Conservation (phyloP, 1,140 invertebrate genomes). For the Mylabris phalerata region DNA sequence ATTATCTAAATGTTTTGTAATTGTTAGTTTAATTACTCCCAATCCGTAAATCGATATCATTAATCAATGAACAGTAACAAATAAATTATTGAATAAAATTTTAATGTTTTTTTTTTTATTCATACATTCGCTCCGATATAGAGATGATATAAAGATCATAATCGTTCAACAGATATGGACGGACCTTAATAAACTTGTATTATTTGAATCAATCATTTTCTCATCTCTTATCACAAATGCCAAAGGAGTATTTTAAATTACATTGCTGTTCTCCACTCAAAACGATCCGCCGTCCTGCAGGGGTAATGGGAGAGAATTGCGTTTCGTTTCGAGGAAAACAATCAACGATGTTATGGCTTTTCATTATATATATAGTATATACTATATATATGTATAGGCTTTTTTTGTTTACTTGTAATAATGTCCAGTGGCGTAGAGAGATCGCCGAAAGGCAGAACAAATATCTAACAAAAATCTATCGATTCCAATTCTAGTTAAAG, state of each 20-base stretch:
- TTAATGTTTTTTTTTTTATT: too few relatives aligned
- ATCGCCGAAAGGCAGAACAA: background rate
- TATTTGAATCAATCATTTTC: background rate
- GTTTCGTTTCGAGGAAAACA: slow-evolving; percentile 15
- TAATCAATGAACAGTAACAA: too few relatives aligned
- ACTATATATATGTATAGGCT: too few relatives aligned
- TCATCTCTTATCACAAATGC: slow-evolving; percentile 8
- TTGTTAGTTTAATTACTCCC: too few relatives aligned
- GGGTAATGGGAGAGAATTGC: slow-evolving; percentile 14
- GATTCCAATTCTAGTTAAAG: background rate
- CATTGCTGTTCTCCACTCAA: slow-evolving; percentile 4
- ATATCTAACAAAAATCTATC: background rate
- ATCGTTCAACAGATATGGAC: too few relatives aligned
- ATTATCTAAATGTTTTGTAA: too few relatives aligned
- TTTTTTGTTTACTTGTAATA: slow-evolving; percentile 17
- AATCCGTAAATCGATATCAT: too few relatives aligned
- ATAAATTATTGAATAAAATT: too few relatives aligned
- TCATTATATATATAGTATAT: slow-evolving; percentile 5
- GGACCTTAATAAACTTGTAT: background rate
- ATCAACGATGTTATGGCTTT: slow-evolving; percentile 21
- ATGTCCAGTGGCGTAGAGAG: slow-evolving; percentile 10
- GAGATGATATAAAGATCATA: too few relatives aligned
- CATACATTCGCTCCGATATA: too few relatives aligned
- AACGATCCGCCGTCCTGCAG: background rate
- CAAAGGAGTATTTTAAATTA: slow-evolving; percentile 22